Evolutionary conservation across 2,113 vertebrate genomes (phyloP), one percentile per base, ranked within the genome.

Genomic region (Tenrec ecaudatus): DNA sequence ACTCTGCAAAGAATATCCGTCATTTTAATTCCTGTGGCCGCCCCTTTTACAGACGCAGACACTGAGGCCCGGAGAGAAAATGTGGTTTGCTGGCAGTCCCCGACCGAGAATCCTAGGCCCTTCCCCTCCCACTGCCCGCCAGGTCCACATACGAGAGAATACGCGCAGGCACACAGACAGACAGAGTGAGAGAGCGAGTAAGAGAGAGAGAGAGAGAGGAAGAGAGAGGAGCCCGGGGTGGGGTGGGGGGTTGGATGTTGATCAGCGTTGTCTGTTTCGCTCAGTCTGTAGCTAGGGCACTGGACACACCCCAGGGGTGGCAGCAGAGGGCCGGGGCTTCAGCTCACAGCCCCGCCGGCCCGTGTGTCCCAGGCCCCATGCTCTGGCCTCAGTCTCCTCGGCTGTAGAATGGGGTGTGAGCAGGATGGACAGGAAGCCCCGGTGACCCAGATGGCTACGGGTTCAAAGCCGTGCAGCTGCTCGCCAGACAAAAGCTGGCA

Each of bases 331-430:
- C 33, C 29, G 57, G 69, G 40, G 19, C 36, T 78, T 93, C 90
- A 53, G 23, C 53, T 57, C 60, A 77, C 6, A n/a, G 87, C 20
- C 33, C 75, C 62, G 12, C 38, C 78, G 62, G 16, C 62, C 81
- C 25, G 3, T 77, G 89, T 17, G 80, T 25, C 64, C 23, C 17
- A 64, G 40, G 2, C 76, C 2, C 0, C 23, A 68, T 78, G 15
- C 71, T 85, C 80, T 78, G 89, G 25, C 62, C 29, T 95, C 91
- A 60, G 69, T 90, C 85, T 80, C 82, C 29, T 14, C 71, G 17
- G 80, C 82, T 95, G 38, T 80, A 53, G 82, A 91, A 43, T 53
- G 78, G 82, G 4, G 38, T 73, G 16, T 27, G 25, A 43, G 6
- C 2, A 20, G 19, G 47, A 27, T 17, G 64, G 20, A 29, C 64